phyloP scores from a whole-genome alignment of 2,888 invertebrate species.

The Mythimna loreyi region DNA sequence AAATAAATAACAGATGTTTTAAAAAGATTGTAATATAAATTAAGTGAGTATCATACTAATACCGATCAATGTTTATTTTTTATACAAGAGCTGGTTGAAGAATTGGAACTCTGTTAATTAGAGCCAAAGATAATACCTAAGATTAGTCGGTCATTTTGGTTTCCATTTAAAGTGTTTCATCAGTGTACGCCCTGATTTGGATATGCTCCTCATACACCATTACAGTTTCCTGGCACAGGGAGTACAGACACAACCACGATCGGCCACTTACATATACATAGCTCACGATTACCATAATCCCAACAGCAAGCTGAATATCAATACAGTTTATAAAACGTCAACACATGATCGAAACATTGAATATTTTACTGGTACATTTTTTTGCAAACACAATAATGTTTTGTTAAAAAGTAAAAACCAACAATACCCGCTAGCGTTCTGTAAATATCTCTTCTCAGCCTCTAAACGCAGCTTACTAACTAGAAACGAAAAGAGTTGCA shows the following conservation, averaged over 20 bases:
- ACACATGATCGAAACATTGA: slow-evolving; percentile 28
- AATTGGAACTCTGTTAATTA: neutral
- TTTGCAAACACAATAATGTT: neutral
- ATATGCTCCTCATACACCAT: slow-evolving; percentile 9
- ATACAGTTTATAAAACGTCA: slow-evolving; percentile 38
- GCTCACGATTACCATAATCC: slow-evolving; percentile 48
- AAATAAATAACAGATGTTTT: no score
- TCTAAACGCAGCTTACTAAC: neutral
- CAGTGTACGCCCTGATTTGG: neutral
- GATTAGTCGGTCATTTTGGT: neutral
- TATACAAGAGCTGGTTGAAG: neutral
- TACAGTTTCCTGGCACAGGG: neutral
- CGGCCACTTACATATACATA: slow-evolving; percentile 42
- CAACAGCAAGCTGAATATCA: slow-evolving; percentile 49
- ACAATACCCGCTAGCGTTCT: slow-evolving; percentile 11
- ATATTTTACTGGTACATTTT: slow-evolving; percentile 24
- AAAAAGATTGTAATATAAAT: no score
- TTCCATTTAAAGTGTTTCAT: neutral
- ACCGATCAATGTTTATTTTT: neutral
- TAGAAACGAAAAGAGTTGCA: slow-evolving; percentile 19
- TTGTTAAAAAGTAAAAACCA: neutral
- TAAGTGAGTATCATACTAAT: no score
- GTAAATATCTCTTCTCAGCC: neutral
- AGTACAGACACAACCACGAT: slow-evolving; percentile 18
- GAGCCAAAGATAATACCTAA: neutral